Evolutionary conservation across 2,888 invertebrate species (phyloP), one percentile per base, ranked within the genome.

Genomic region (Campaea margaritaria): DNA sequence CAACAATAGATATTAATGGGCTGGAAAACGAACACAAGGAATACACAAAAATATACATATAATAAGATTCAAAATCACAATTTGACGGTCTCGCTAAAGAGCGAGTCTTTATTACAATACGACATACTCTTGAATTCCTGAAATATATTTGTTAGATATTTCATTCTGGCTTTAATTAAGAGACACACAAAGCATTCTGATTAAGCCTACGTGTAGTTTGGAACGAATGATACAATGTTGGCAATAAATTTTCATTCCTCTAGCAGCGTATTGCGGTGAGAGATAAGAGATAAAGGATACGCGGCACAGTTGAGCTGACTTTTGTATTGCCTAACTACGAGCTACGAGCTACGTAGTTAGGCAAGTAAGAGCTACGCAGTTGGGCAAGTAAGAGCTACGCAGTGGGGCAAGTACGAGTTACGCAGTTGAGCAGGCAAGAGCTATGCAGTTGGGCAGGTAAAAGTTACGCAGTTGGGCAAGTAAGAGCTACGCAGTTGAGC

Each of bases 211-310:
- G 58, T 57, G 62, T 54, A 51, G 63, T 65, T 67, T 46, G 41
- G 54, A 67, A 67, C 62, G 27, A 62, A 64, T 64, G 61, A 46
- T 56, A 54, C 49, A 46, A 51, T 43, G 54, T 38, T 21, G 45
- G 62, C 48, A 54, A 67, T 69, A 64, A 59, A 67, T 69, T 69
- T 48, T 58, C 55, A 64, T 68, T 64, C 42, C 43, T 52, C 47
- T 34, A 42, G 50, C 46, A 21, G 12, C 43, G n/a, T 34, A 28
- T 39, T 21, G 47, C 31, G 43, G 36, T 5, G 13, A 28, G 27
- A 42, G 15, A 31, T 39, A 27, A 34, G 41, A 44, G 42, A 49
- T 39, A 44, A 13, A 44, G 48, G 38, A 48, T 52, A 36, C 14
- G 47, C 34, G 38, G 3, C 13, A 28, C 41, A 41, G 36, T 38